Conservation (phyloP, 2,797 vertebrate genomes). For the Enteromius thamalakanensis region DNA sequence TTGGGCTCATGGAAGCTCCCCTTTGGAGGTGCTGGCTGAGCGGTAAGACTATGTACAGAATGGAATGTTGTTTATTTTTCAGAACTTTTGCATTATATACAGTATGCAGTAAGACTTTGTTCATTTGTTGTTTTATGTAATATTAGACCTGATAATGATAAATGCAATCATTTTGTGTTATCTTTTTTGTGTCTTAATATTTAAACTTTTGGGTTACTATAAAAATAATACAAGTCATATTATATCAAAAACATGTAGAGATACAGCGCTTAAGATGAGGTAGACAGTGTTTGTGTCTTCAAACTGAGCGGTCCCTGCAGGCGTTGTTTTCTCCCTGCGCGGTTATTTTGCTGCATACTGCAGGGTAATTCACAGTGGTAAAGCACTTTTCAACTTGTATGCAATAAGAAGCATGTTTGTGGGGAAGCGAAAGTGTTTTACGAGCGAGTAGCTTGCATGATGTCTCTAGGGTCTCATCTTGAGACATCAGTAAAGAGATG, state of each 20-base stretch:
- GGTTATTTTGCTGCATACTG: conserved; percentile 18
- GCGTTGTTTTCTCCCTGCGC: conserved; percentile 12
- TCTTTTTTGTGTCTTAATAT: too few relatives aligned
- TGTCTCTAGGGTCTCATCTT: conserved; percentile 63
- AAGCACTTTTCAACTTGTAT: conserved; percentile 2
- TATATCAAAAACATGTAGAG: background rate
- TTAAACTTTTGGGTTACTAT: background rate
- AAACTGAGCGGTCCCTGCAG: conserved; percentile 9
- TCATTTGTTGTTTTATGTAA: background rate
- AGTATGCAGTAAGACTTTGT: background rate
- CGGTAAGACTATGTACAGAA: conserved; percentile 78
- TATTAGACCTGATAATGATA: background rate
- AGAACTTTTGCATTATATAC: background rate
- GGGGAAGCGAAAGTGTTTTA: conserved; percentile 64
- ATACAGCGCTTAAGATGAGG: background rate
- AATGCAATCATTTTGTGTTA: background rate
- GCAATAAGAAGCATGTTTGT: background rate
- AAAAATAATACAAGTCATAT: background rate
- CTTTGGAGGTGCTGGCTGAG: conserved; percentile 93
- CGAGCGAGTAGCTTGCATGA: conserved; percentile 62
- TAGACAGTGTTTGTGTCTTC: background rate
- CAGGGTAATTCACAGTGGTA: conserved; percentile 23
- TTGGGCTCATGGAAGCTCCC: conserved; percentile 89
- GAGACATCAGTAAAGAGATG: conserved; percentile 61
- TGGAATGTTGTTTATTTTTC: background rate